These are phyloP conservation scores for Chondrosia reniformis DNA, from an alignment of 37 sponge, comb jelly and placozoan species.

Conservation along the genomic window DNA sequence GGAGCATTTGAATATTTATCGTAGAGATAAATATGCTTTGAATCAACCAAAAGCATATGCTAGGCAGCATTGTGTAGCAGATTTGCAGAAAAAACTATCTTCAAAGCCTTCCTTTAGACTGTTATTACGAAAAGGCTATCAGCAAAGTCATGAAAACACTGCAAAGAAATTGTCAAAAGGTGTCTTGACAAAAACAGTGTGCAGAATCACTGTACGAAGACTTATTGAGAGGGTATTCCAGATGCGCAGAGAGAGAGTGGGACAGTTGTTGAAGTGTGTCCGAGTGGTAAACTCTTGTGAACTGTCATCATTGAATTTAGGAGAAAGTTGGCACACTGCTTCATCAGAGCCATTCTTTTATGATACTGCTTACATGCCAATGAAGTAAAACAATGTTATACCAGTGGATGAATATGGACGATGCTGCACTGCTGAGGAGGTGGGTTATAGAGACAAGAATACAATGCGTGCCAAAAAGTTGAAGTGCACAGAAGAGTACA, in stretches of 20 bases:
- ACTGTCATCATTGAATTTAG: too few relatives aligned
- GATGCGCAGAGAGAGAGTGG: conserved; percentile 1
- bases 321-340: too few relatives aligned
- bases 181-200: too few relatives aligned
- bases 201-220: too few relatives aligned
- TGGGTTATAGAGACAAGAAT: conserved; percentile 4
- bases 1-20: background rate
- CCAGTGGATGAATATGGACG: conserved; percentile 24
- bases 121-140: background rate
- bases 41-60: background rate
- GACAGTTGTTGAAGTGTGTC: conserved; percentile 1
- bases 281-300: too few relatives aligned
- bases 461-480: too few relatives aligned
- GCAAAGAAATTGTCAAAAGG: too few relatives aligned
- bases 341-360: too few relatives aligned
- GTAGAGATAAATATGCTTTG: too few relatives aligned
- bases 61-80: background rate
- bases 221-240: background rate
- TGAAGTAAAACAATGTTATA: background rate
- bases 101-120: too few relatives aligned
- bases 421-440: conserved; percentile 13
- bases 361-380: too few relatives aligned
- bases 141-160: background rate
- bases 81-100: background rate
- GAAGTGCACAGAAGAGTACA: too few relatives aligned